A percentile compares a stretch with the other conserved stretches of the same genome.
phyloP scores from a whole-genome alignment of 2,888 invertebrate species.

The Leistus spinibarbis region DNA sequence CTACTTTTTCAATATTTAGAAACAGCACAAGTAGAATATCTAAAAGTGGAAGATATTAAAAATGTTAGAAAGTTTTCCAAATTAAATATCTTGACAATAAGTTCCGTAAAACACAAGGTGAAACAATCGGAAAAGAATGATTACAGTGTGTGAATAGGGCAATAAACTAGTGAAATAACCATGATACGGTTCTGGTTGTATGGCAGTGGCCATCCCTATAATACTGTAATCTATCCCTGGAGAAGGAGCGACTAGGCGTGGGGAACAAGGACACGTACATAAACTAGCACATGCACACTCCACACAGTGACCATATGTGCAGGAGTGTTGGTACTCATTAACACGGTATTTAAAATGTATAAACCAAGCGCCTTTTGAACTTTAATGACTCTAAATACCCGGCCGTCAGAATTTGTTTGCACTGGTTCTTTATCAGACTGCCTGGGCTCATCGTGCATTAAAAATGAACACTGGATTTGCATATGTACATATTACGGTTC shows the following conservation, averaged over 20 bases:
- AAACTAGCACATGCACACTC: neutral
- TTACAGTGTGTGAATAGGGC: too few species aligned
- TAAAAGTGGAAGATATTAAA: too few species aligned
- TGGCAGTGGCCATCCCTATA: neutral
- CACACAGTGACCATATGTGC: neutral
- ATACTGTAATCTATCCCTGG: conserved; percentile 10
- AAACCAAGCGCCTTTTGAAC: conserved; percentile 33
- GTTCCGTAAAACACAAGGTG: too few species aligned
- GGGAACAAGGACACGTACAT: neutral
- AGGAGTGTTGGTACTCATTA: neutral
- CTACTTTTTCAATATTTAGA: too few species aligned
- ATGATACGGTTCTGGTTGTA: neutral
- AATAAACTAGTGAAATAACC: neutral
- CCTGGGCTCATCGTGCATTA: neutral
- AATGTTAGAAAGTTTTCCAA: too few species aligned
- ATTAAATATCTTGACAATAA: too few species aligned
- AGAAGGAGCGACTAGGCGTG: neutral
- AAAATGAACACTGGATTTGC: neutral
- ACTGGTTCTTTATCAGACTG: neutral
- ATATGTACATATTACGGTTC: neutral
- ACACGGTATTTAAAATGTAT: conserved; percentile 32
- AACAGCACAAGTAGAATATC: too few species aligned
- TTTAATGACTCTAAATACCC: conserved; percentile 18
- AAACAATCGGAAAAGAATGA: too few species aligned
- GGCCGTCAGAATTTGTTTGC: neutral